Base-by-base conservation (phyloP, 1,140 invertebrate genomes). In the Cheumatopsyche charites region DNA sequence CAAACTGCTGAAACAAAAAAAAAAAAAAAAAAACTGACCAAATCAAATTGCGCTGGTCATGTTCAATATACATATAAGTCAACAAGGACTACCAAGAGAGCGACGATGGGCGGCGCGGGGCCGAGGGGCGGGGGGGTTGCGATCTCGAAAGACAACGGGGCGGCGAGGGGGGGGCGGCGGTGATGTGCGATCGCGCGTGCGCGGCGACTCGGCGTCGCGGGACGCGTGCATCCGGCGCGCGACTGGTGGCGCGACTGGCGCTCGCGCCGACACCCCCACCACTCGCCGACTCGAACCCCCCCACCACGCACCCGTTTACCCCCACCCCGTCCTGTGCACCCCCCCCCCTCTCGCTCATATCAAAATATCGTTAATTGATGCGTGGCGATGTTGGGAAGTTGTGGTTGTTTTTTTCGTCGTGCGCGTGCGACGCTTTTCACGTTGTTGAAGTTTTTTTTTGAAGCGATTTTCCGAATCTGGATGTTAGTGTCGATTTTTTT, bases 231-330 rank as follows among this genome's bases (percentile, higher is more conserved):
- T 68, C 66, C 66, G 41, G 23, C 26, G 47, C 66, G 66, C 66
- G 41, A 47, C 49, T 68, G 66, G 66, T 68, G 66, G 66, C 66
- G 66, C 66, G 66, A 68, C 66, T 68, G 66, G 66, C 66, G 66
- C 23, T 15, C 26, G 42, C 11, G 36, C 62, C 9, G 47, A 19
- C 47, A 23, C 55, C 55, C 21, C 55, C 55, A 58, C 29, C 29
- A 36, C 29, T 36, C 29, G 29, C 3, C 29, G 3, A 36, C 29
- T n/a, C n/a, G n/a, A 26, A 66, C 45, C 47, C 65, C 5, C 47
- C 23, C 62, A 29, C 65, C 52, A 55, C 1, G 12, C 55, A 11
- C 55, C 66, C 15, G 3, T 13, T 19, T 36, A 25, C 23, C 15
- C 36, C 15, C 41, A 25, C 42, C 42, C 42, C 36, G 13, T 23